A percentile compares a stretch with the other conserved stretches of the same genome.
Conservation (phyloP, 2,888 invertebrate species). For the Lithophane ornitopus region DNA sequence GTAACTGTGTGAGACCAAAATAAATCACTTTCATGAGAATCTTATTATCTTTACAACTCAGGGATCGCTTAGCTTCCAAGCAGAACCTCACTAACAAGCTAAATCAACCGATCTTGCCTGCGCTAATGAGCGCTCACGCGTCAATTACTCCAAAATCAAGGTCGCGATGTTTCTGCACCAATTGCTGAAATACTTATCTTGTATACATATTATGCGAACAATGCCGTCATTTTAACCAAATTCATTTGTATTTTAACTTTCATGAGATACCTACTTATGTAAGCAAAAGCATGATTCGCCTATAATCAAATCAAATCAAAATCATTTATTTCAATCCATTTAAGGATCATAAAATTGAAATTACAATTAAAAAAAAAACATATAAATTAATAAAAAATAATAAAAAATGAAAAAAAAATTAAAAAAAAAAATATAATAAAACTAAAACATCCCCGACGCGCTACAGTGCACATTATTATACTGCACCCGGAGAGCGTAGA, state of each 20-base stretch:
- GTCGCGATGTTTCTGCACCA: slow-evolving; percentile 45
- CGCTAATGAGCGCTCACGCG: slow-evolving; percentile 44
- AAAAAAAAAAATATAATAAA: too few relatives aligned
- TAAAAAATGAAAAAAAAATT: too few relatives aligned
- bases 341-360: too few relatives aligned
- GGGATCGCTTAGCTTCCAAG: slow-evolving; percentile 1
- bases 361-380: too few relatives aligned
- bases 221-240: not conserved
- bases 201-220: not conserved
- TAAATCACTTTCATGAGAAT: not conserved
- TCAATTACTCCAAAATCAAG: slow-evolving; percentile 50
- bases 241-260: not conserved
- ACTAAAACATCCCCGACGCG: too few relatives aligned
- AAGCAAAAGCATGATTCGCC: not conserved
- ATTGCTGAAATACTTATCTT: slow-evolving; percentile 16
- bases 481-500: too few relatives aligned
- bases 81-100: slow-evolving; percentile 28
- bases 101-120: slow-evolving; percentile 42
- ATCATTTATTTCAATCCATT: too few relatives aligned
- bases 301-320: too few relatives aligned
- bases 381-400: too few relatives aligned
- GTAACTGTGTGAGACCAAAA: not conserved
- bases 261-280: too few relatives aligned
- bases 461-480: too few relatives aligned
- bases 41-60: not conserved